phyloP scores from a whole-genome alignment of 1,140 invertebrate species.

The Penaeus vannamei region DNA sequence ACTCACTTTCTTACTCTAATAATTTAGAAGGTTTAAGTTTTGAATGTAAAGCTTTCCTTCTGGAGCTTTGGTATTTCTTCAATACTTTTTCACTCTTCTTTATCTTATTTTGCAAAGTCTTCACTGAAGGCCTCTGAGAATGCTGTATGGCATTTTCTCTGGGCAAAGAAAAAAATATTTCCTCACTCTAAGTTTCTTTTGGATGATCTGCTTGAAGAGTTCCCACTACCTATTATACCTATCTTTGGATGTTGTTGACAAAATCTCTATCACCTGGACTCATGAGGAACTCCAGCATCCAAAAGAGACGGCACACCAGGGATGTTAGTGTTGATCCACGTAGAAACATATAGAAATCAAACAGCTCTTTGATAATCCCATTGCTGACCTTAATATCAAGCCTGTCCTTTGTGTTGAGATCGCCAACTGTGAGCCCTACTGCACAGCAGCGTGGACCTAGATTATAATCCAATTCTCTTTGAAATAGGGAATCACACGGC shows the following conservation, averaged over 20 bases:
- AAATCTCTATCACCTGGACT: background rate
- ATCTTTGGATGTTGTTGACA: background rate
- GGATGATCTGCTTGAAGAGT: too few species aligned
- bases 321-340: conserved; percentile 36
- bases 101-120: too few species aligned
- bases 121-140: too few species aligned
- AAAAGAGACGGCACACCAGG: conserved; percentile 38
- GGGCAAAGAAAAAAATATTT: too few species aligned
- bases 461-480: conserved; percentile 43
- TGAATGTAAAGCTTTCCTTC: too few species aligned
- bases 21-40: too few species aligned
- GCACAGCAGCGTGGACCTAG: conserved; percentile 38
- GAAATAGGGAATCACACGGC: conserved; percentile 46
- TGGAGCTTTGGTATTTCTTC: too few species aligned
- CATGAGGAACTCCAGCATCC: conserved; percentile 16
- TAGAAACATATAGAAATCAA: conserved; percentile 45
- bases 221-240: too few species aligned
- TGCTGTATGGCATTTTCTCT: too few species aligned
- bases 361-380: conserved; percentile 46
- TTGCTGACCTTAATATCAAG: conserved; percentile 17
- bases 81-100: too few species aligned
- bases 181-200: too few species aligned
- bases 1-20: too few species aligned
- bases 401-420: conserved; percentile 24
- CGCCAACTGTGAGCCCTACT: conserved; percentile 44